A percentile compares a stretch with the other conserved stretches of the same genome.
phyloP scores from a whole-genome alignment of 1,140 invertebrate genomes.

The Drosophila serrata region DNA sequence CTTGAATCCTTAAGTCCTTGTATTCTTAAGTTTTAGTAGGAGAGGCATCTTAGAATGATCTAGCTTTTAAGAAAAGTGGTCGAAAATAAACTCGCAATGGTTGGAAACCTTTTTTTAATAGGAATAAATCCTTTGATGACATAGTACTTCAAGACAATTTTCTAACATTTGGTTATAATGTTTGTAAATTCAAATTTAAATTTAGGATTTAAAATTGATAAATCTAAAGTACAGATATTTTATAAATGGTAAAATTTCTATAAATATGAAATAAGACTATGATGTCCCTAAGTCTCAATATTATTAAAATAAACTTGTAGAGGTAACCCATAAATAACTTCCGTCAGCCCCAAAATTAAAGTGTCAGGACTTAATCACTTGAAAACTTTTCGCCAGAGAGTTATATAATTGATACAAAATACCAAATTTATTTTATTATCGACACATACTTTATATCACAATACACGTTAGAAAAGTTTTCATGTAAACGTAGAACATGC shows the following conservation, averaged over 20 bases:
- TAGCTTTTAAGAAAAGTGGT: too few relatives aligned
- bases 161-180: too few relatives aligned
- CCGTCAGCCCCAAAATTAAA: background rate
- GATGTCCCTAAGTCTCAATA: background rate
- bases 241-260: background rate
- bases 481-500: slow-evolving; percentile 43
- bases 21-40: too few relatives aligned
- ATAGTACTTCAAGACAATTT: too few relatives aligned
- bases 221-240: background rate
- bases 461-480: slow-evolving; percentile 30
- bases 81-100: background rate
- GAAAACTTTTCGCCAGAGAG: slow-evolving; percentile 14
- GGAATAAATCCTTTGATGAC: too few relatives aligned
- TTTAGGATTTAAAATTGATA: background rate
- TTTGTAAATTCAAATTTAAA: background rate
- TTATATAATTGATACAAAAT: slow-evolving; percentile 21
- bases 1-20: background rate
- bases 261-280: background rate
- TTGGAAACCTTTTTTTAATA: background rate
- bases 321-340: background rate
- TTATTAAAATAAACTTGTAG: too few relatives aligned
- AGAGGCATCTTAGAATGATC: too few relatives aligned
- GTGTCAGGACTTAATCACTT: background rate
- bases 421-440: slow-evolving; percentile 12
- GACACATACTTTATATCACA: slow-evolving; percentile 5